Evolutionary conservation across 2,888 invertebrate genomes (phyloP).

Genomic region (Lasioglossum zephyrum): DNA sequence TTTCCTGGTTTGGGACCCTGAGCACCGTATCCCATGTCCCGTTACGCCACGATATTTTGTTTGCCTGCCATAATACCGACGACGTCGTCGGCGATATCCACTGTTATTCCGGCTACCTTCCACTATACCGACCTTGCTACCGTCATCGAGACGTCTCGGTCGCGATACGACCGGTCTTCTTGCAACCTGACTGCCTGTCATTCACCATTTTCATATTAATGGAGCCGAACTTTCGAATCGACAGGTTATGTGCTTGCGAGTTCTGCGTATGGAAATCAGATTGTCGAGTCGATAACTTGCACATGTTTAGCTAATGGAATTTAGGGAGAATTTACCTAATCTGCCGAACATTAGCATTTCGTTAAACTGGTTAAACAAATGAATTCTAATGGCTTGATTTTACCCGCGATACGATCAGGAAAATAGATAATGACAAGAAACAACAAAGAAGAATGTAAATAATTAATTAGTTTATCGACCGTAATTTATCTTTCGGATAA

Average conservation of each 20-base stretch:
- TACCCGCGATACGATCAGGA: too few relatives aligned
- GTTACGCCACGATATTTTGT: constrained; percentile 81
- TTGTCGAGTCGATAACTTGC: not conserved
- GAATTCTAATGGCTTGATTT: too few relatives aligned
- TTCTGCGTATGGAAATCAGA: not conserved
- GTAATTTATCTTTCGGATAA: too few relatives aligned
- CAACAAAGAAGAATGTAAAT: too few relatives aligned
- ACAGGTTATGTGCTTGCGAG: constrained; percentile 14
- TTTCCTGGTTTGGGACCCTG: constrained; percentile 78
- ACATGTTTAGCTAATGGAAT: not conserved
- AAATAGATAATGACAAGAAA: too few relatives aligned
- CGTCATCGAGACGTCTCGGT: constrained; percentile 19
- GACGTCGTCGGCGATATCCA: constrained; percentile 40
- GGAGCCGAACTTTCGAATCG: constrained; percentile 4
- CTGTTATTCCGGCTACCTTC: constrained; percentile 36
- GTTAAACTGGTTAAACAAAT: not conserved
- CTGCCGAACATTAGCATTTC: not conserved
- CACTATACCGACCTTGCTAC: constrained; percentile 45
- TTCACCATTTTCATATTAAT: constrained; percentile 26
- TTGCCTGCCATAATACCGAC: constrained; percentile 78
- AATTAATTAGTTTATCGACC: too few relatives aligned
- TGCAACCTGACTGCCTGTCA: constrained; percentile 8
- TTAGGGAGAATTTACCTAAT: not conserved
- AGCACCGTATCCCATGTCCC: constrained; percentile 69
- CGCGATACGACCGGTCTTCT: constrained; percentile 14